A percentile compares a stretch with the other conserved stretches of the same genome.
Conservation (phyloP, 2,113 vertebrate species). For the Diadophis punctatus region DNA sequence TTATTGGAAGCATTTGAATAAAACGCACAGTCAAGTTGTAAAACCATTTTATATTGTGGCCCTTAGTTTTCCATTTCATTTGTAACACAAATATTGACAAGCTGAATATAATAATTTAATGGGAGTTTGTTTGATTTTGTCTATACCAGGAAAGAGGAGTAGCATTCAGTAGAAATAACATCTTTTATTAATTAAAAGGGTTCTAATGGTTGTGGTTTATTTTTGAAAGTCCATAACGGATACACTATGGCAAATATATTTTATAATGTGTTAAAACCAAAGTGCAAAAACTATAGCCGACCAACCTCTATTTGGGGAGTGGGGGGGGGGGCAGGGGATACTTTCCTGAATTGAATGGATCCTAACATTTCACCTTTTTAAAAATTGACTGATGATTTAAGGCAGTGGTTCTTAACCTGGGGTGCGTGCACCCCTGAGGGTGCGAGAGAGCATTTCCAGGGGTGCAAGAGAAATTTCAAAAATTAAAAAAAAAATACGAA, state of each 20-base stretch:
- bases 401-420: too few species aligned
- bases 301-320: background rate
- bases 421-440: too few species aligned
- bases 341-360: background rate
- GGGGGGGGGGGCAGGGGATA: background rate
- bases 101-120: constrained; percentile 53
- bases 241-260: constrained; percentile 18
- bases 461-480: too few species aligned
- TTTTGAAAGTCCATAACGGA: constrained; percentile 5
- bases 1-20: constrained; percentile 37
- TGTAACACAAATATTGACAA: constrained; percentile 56
- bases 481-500: too few species aligned
- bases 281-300: background rate
- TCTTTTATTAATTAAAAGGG: background rate
- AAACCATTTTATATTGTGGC: constrained; percentile 40
- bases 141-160: constrained; percentile 4
- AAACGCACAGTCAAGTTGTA: constrained; percentile 36
- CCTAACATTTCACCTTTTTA: background rate
- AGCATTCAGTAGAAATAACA: constrained; percentile 26
- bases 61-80: constrained; percentile 56
- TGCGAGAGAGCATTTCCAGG: too few species aligned
- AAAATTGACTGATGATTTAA: background rate
- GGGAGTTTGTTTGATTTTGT: constrained; percentile 40
- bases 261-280: constrained; percentile 21
- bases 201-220: constrained; percentile 23